Conservation (phyloP, 2,888 invertebrate species). For the Kuschelorhynchus macadamiae region DNA sequence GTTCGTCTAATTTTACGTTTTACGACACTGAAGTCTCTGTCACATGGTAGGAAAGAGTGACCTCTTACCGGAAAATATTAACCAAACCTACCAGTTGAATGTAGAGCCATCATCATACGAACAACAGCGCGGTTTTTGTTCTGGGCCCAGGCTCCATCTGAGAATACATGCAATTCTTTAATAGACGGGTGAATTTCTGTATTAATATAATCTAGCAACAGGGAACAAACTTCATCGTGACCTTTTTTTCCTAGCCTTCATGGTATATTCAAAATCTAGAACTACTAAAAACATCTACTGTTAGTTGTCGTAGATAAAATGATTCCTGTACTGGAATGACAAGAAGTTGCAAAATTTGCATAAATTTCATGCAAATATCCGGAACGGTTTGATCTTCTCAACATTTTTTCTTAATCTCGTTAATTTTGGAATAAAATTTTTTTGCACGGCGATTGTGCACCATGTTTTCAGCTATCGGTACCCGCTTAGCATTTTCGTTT, state of each 20-base stretch:
- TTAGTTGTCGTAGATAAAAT: slow-evolving; percentile 21
- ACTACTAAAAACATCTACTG: slow-evolving; percentile 1
- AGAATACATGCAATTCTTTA: slow-evolving; percentile 14
- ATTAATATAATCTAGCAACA: neutral
- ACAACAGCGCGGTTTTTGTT: slow-evolving; percentile 3
- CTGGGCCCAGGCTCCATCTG: slow-evolving; percentile 13
- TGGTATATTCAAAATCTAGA: no score
- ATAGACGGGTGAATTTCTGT: neutral
- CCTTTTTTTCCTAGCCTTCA: neutral
- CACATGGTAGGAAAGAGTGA: slow-evolving; percentile 8
- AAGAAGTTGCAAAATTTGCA: slow-evolving; percentile 19
- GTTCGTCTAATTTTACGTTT: neutral
- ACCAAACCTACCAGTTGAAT: neutral
- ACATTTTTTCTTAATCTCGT: slow-evolving; percentile 13
- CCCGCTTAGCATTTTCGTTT: no score
- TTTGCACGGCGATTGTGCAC: slow-evolving; percentile 10
- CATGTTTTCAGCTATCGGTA: neutral
- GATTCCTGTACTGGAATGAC: slow-evolving; percentile 17
- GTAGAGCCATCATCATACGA: neutral
- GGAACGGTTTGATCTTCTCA: slow-evolving; percentile 15
- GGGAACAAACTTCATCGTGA: neutral
- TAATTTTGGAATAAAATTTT: slow-evolving; percentile 16
- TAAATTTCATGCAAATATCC: slow-evolving; percentile 20
- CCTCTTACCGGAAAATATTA: slow-evolving; percentile 4
- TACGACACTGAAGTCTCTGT: neutral